Percentiles rank a stretch among this genome's conserved stretches.
Conservation (phyloP, 2,113 vertebrate genomes). For the Tragelaphus buxtoni region DNA sequence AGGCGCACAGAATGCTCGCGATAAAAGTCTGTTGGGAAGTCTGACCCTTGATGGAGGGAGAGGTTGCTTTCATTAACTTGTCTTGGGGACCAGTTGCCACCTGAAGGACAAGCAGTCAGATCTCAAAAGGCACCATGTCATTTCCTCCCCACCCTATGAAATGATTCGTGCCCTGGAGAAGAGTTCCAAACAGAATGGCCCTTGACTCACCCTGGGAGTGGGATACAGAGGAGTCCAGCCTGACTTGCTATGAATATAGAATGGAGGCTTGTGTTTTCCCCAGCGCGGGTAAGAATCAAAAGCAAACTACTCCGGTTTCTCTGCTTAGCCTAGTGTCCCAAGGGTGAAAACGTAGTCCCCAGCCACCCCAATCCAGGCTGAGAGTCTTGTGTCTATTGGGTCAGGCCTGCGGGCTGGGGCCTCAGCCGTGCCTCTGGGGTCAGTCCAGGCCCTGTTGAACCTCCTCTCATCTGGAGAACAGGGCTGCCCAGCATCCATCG, state of each 20-base stretch:
- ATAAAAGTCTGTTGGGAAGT: not conserved
- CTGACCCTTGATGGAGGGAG: not conserved
- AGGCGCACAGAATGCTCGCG: not conserved
- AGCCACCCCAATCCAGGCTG: not conserved
- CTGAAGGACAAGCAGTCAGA: not conserved
- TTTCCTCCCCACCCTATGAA: not conserved
- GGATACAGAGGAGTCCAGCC: not conserved
- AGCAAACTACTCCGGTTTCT: accelerated
- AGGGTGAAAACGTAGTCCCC: not conserved
- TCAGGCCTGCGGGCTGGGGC: not conserved
- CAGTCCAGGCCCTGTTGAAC: not conserved
- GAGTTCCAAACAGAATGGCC: not conserved
- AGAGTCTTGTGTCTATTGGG: not conserved
- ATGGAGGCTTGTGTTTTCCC: too few relatives aligned
- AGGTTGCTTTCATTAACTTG: not conserved
- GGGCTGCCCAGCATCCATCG: constrained; percentile 17
- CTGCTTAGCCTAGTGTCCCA: not conserved
- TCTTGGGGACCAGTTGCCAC: not conserved
- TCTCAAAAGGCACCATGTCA: not conserved
- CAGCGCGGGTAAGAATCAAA: not conserved
- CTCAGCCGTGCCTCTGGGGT: constrained; percentile 22
- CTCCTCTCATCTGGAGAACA: constrained; percentile 63
- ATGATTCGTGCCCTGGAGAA: not conserved
- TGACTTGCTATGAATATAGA: accelerated
- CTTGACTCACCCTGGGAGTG: not conserved